Base-by-base conservation (phyloP, 2,888 invertebrate species). In the Andrena praecox region DNA sequence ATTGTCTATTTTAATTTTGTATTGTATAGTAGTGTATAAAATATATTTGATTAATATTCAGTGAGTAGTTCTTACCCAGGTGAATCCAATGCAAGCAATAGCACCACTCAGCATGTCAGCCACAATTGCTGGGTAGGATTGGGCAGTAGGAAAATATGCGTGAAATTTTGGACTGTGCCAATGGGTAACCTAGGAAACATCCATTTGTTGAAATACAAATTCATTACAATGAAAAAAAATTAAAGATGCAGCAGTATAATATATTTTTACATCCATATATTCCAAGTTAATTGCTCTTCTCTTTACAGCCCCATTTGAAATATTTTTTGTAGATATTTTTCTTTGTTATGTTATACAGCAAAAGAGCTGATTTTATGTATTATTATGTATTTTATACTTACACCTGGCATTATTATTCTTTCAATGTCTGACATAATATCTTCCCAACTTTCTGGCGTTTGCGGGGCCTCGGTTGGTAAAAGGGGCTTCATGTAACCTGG, bases 101-200 rank as follows among this genome's bases (percentile, higher is more conserved):
- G 98, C 98, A 59, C 97, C 98, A 91, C 98, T 98, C 52, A 99
- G 95, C 96, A 99, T 99, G 91, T 99, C 99, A 4, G 98, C 99
- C 10, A 98, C 97, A 89, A 99, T 98, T 10, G 98, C 96, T 0
- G 99, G 98, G 94, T 98, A 99, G 0, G 98, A 98, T 94, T 98
- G 98, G 33, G 97, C 98, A 0, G 98, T 98, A 24, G 98, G 98
- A 94, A 98, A 98, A 94, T 99, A 99, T 5, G 99, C 99, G 94
- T 98, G 98, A 95, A 99, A 99, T 92, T 97, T 96, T 7, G 99
- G 99, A 73, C 98, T 98, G 93, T 99, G 98, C 99, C 99, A 99
- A 93, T 99, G 99, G 0, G 99, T 99, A 74, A 99, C 95, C 95
- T 95, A 80, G 33, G 2, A 1, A 52, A 62, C 52, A 42, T 33